Evolutionary conservation across 1,140 invertebrate species (phyloP).

Genomic region (Mamestra configurata): DNA sequence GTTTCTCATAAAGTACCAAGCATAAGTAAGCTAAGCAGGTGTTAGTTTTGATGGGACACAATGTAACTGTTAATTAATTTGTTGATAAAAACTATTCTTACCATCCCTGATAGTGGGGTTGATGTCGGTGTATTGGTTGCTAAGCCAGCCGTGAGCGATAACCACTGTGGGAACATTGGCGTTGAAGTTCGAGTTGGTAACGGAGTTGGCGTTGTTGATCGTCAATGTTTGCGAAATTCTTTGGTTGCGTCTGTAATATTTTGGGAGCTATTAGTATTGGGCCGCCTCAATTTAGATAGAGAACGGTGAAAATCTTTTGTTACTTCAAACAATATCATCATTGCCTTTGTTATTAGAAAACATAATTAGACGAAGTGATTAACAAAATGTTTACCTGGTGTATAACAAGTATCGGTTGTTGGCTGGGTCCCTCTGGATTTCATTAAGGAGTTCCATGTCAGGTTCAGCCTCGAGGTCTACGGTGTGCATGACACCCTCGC

Average conservation of each 20-base stretch:
- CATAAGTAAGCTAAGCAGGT: too few relatives aligned
- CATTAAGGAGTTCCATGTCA: constrained; percentile 60
- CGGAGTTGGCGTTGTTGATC: constrained; percentile 65
- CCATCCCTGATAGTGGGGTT: constrained; percentile 69
- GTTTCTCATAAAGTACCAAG: too few relatives aligned
- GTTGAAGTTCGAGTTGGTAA: constrained; percentile 71
- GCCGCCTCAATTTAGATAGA: too few relatives aligned
- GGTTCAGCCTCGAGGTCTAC: constrained; percentile 72
- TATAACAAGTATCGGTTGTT: constrained; percentile 72
- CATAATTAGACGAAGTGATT: too few relatives aligned
- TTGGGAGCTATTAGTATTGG: too few relatives aligned
- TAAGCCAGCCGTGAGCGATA: constrained; percentile 73
- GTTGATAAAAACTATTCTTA: constrained; percentile 42
- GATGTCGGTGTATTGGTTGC: constrained; percentile 63
- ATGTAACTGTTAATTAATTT: too few relatives aligned
- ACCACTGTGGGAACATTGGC: constrained; percentile 60
- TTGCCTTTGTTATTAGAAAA: too few relatives aligned
- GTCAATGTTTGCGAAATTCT: constrained; percentile 57
- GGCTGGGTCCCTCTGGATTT: constrained; percentile 64
- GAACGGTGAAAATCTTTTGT: too few relatives aligned
- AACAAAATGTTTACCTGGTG: constrained; percentile 68
- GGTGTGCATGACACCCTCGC: constrained; percentile 64
- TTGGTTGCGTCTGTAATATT: constrained; percentile 62
- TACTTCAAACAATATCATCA: too few relatives aligned
- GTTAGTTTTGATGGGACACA: too few relatives aligned